Conservation (phyloP, 1,140 invertebrate species). For the Schlechtendalia chinensis region DNA sequence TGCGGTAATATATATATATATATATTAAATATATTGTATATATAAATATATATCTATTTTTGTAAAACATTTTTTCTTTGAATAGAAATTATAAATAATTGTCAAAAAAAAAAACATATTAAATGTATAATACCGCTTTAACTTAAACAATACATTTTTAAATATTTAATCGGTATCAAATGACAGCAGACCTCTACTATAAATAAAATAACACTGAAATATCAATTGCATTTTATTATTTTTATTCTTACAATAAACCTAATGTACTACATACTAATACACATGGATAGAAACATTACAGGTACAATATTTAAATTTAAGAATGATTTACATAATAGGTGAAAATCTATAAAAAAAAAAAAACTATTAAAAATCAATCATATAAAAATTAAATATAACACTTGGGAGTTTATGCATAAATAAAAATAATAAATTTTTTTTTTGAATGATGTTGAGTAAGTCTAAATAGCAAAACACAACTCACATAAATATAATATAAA, state of each 20-base stretch:
- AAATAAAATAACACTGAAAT: not conserved
- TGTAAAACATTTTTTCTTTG: too few species aligned
- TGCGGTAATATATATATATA: too few species aligned
- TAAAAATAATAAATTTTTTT: conserved; percentile 13
- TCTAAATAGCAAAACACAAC: conserved; percentile 11
- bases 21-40: too few species aligned
- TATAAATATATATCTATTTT: too few species aligned
- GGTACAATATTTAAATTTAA: conserved; percentile 1
- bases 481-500: not conserved
- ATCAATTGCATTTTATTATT: conserved; percentile 3
- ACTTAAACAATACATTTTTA: too few species aligned
- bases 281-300: conserved; percentile 14
- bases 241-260: conserved; percentile 9
- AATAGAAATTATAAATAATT: too few species aligned
- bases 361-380: conserved; percentile 1
- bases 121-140: too few species aligned
- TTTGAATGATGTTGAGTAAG: not conserved
- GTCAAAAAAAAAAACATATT: too few species aligned
- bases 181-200: too few species aligned
- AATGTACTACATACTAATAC: not conserved
- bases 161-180: too few species aligned
- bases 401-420: not conserved
- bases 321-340: not conserved
- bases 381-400: conserved; percentile 29
- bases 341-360: conserved; percentile 8